Conservation (phyloP, 2,888 invertebrate species). For the Schizotus pectinicornis region DNA sequence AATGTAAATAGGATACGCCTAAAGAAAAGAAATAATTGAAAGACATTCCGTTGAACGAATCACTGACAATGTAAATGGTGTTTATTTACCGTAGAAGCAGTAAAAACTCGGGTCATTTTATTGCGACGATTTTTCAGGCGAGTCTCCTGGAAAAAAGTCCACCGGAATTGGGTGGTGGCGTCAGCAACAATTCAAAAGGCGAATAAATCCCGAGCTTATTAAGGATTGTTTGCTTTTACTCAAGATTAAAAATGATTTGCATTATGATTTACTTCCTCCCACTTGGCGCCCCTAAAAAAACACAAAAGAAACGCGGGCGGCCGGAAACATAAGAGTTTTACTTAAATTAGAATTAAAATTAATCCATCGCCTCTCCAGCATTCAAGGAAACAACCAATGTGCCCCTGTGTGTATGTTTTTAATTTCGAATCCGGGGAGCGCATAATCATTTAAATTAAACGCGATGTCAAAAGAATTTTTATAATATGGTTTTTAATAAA, state of each 20-base stretch:
- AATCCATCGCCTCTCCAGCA: slow-evolving; percentile 37
- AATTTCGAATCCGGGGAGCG: slow-evolving; percentile 39
- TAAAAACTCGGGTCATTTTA: too few species aligned
- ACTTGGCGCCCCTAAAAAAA: slow-evolving; percentile 39
- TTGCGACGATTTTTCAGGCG: too few species aligned
- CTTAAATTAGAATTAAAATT: slow-evolving; percentile 50
- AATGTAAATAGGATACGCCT: too few species aligned
- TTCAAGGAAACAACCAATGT: slow-evolving; percentile 34
- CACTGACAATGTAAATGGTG: too few species aligned
- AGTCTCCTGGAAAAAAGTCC: too few species aligned
- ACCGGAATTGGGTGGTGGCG: too few species aligned
- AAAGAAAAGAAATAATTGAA: too few species aligned
- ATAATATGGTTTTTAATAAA: slow-evolving; percentile 29
- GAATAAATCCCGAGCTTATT: slow-evolving; percentile 40
- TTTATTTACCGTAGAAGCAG: too few species aligned
- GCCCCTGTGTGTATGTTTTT: slow-evolving; percentile 44
- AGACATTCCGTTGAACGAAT: too few species aligned
- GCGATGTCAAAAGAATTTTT: slow-evolving; percentile 36
- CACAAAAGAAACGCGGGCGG: slow-evolving; percentile 42
- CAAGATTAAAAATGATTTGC: slow-evolving; percentile 53
- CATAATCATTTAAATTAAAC: slow-evolving; percentile 42
- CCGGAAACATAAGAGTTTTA: slow-evolving; percentile 44
- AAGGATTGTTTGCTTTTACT: slow-evolving; percentile 49
- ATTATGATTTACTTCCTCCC: slow-evolving; percentile 47
- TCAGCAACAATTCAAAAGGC: background rate